phyloP scores from a whole-genome alignment of 2,888 invertebrate species.

The Clanis bilineata region DNA sequence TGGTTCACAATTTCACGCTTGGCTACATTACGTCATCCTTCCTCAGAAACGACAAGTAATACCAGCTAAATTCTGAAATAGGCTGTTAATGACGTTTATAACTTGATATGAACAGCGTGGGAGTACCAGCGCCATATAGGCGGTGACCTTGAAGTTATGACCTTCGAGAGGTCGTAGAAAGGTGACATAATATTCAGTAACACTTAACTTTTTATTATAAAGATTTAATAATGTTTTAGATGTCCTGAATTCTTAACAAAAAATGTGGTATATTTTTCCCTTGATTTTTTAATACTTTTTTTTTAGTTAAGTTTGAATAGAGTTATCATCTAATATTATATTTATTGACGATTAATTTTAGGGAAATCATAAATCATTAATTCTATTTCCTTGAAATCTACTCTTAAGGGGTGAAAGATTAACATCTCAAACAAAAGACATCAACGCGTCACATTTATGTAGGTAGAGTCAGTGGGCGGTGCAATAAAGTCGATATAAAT shows the following conservation, averaged over 20 bases:
- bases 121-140: background rate
- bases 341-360: background rate
- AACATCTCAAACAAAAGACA: slow-evolving; percentile 38
- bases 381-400: background rate
- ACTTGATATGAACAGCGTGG: background rate
- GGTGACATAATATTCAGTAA: background rate
- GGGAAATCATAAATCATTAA: background rate
- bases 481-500: background rate
- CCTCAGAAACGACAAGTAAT: background rate
- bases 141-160: background rate
- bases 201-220: background rate
- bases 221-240: background rate
- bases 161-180: background rate
- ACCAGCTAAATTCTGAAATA: background rate
- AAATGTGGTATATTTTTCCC: too few relatives aligned
- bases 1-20: background rate
- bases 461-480: slow-evolving; percentile 12
- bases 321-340: background rate
- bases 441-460: slow-evolving; percentile 37
- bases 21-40: background rate
- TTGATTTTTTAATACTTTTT: too few relatives aligned
- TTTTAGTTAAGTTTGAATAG: too few relatives aligned
- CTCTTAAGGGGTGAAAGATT: background rate
- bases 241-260: background rate
- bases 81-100: background rate